Evolutionary conservation across 2,888 invertebrate species (phyloP), one percentile per base, ranked within the genome.

Genomic region (Chrysopilus asiliformis): DNA sequence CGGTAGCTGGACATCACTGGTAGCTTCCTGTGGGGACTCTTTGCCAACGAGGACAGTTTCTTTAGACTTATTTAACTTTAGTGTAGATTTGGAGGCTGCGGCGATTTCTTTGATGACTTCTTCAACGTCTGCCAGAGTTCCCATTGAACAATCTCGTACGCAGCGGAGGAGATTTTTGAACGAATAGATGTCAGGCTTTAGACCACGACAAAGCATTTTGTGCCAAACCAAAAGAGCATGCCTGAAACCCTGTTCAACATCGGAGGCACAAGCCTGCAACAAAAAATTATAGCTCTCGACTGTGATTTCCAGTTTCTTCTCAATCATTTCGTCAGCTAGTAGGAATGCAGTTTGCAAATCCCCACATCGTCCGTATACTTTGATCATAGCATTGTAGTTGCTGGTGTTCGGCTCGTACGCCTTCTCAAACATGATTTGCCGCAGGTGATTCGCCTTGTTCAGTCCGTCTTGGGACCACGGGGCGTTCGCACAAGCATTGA

Each of bases 311-410:
- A 83, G 61, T 34, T 68, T 64, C 39, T 75, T 76, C 28, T 72
- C 65, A 3, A 68, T 52, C 81, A 91, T 86, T 67, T 89, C 84
- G 65, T 94, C 91, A 2, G 80, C 82, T 38, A 93, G 57, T 53
- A 70, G 56, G 59, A 90, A 91, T 2, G 91, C 85, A 24, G 74
- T 76, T 39, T 71, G 53, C 13, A 87, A 55, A 56, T 87, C 81
- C 1, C 83, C 82, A 60, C 83, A 82, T 41, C 80, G 68, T 0
- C 87, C 89, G 65, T 84, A 94, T 2, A 89, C 86, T 67, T 89
- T 91, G 20, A 93, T 84, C 79, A 93, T 83, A 3, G 82, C 75
- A 67, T 90, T 80, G 53, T 85, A 91, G 52, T 81, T 85, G 6
- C 76, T 74, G 2, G 73, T 57, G 55, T 86, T 87, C 3, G 83